Evolutionary conservation across 2,797 vertebrate genomes (phyloP).

Genomic region (Anableps anableps): DNA sequence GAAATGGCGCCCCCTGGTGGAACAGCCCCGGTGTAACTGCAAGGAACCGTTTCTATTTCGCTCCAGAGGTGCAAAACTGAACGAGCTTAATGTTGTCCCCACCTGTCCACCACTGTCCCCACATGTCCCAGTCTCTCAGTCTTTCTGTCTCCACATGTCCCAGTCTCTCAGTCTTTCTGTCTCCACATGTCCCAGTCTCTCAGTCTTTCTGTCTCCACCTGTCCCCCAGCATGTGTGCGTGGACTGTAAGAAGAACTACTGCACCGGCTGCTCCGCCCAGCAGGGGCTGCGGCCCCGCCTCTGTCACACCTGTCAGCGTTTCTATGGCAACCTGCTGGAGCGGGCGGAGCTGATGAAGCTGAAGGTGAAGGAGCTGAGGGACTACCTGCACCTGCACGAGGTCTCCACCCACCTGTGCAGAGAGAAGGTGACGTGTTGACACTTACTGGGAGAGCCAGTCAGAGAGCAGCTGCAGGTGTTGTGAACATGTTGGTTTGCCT

Average conservation of each 20-base stretch:
- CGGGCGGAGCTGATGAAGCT: slow-evolving; percentile 84
- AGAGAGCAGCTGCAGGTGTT: neutral
- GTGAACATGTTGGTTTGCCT: neutral
- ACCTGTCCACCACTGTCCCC: neutral
- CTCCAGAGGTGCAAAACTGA: neutral
- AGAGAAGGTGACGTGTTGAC: slow-evolving; percentile 80
- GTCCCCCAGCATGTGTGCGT: slow-evolving; percentile 77
- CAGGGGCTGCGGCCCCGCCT: slow-evolving; percentile 73
- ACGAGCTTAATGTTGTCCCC: neutral
- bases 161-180: too few relatives aligned
- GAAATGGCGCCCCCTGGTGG: neutral
- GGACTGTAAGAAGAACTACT: slow-evolving; percentile 82
- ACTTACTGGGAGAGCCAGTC: neutral
- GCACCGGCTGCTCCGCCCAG: slow-evolving; percentile 74
- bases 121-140: too few relatives aligned
- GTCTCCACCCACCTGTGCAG: slow-evolving; percentile 91
- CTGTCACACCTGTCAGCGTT: slow-evolving; percentile 83
- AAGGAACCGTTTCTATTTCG: too few relatives aligned
- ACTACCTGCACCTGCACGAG: slow-evolving; percentile 92
- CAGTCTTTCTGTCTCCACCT: neutral
- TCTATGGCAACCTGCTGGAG: slow-evolving; percentile 77
- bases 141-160: neutral
- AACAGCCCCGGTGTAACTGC: neutral
- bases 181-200: neutral
- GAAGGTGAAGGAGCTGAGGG: slow-evolving; percentile 92